phyloP scores from a whole-genome alignment of 2,113 vertebrate genomes.

The Nettapus auritus region DNA sequence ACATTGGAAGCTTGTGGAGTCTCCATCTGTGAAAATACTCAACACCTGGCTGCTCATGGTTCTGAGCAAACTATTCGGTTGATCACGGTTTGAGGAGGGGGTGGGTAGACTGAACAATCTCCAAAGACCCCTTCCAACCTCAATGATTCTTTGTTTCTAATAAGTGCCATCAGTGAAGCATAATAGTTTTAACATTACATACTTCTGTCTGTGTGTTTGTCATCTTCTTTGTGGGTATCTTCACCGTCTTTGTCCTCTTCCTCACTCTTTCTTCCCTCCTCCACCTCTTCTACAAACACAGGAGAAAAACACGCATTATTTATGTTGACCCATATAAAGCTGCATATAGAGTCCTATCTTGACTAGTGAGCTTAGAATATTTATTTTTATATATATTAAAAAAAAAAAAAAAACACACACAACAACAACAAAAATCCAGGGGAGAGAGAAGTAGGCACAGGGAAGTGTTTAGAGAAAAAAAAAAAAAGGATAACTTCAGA shows the following conservation, averaged over 20 bases:
- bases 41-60: neutral
- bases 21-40: neutral
- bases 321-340: neutral
- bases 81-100: neutral
- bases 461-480: neutral
- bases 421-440: neutral
- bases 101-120: neutral
- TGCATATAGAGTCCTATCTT: neutral
- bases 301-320: neutral
- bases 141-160: neutral
- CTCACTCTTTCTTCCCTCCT: slow-evolving; percentile 28
- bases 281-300: slow-evolving; percentile 54
- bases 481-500: neutral
- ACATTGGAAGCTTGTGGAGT: neutral
- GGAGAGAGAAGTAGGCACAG: neutral
- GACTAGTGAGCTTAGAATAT: neutral
- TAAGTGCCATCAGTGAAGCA: neutral
- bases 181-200: neutral
- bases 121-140: neutral
- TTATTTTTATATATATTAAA: too few relatives aligned
- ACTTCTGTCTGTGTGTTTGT: slow-evolving; percentile 75
- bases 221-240: slow-evolving; percentile 56
- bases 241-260: slow-evolving; percentile 59
- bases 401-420: too few relatives aligned
- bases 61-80: neutral